These are phyloP conservation scores for Hyposoter didymator DNA, from an alignment of 2,888 invertebrate species.

Conservation along the genomic window DNA sequence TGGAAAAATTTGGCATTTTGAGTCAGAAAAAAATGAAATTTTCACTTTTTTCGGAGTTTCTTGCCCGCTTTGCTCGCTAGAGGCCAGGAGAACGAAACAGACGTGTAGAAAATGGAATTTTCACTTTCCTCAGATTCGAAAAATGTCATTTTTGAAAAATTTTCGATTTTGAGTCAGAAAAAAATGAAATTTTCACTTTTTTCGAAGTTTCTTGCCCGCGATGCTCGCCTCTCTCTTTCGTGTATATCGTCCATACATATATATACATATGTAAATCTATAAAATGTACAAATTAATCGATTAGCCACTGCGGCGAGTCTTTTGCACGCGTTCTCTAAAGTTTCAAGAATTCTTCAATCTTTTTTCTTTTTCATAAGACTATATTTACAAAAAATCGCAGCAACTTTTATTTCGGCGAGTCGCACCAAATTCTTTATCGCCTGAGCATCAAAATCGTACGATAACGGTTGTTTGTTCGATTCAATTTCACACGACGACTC, in stretches of 20 bases:
- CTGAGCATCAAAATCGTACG: slow-evolving; percentile 52
- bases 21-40: no score
- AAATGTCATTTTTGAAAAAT: no score
- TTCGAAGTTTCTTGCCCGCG: no score
- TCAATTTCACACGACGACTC: neutral
- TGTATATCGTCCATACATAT: slow-evolving; percentile 19
- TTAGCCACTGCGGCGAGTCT: slow-evolving; percentile 37
- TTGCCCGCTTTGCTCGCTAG: no score
- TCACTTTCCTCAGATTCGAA: no score
- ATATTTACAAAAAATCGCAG: slow-evolving; percentile 58
- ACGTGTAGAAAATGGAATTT: no score
- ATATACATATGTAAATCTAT: slow-evolving; percentile 58
- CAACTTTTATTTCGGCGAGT: slow-evolving; percentile 25
- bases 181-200: no score
- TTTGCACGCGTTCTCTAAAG: slow-evolving; percentile 23
- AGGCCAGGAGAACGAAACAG: no score
- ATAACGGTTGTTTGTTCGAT: slow-evolving; percentile 40
- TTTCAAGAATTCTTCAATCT: slow-evolving; percentile 35
- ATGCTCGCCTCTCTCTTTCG: no score
- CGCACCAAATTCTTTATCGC: neutral
- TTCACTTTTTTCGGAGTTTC: no score
- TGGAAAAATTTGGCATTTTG: no score
- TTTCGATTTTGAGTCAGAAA: no score
- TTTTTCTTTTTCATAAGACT: slow-evolving; percentile 11
- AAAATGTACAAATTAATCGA: slow-evolving; percentile 70